Percentiles rank a stretch among this genome's conserved stretches.
Evolutionary conservation across 2,797 vertebrate genomes (phyloP).

Genomic region (Muscicapa comitata): DNA sequence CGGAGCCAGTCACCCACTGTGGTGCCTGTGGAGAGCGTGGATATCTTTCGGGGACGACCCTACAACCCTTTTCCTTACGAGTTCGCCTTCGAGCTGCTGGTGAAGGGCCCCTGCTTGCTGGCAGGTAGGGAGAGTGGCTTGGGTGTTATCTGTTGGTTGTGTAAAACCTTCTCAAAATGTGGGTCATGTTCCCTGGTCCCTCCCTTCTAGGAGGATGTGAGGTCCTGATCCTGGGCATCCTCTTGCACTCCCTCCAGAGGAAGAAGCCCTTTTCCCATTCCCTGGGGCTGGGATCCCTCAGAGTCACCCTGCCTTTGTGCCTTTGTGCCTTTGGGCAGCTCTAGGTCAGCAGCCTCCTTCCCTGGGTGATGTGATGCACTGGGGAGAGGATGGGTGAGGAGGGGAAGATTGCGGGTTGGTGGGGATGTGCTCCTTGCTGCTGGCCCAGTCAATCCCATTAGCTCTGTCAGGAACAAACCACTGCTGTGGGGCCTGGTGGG

Average conservation of each 20-base stretch:
- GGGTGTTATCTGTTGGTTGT: not conserved
- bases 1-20: not conserved
- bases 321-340: not conserved
- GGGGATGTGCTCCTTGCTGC: not conserved
- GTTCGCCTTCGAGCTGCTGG: conserved; percentile 92
- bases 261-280: not conserved
- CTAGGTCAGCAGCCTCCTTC: not conserved
- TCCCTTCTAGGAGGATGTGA: not conserved
- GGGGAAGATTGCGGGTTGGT: not conserved
- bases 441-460: not conserved
- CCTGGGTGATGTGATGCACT: not conserved
- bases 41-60: conserved; percentile 83
- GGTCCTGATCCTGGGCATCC: not conserved
- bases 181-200: not conserved
- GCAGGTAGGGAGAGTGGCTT: conserved; percentile 76
- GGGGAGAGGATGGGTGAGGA: not conserved
- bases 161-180: not conserved
- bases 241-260: not conserved
- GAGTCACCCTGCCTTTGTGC: not conserved
- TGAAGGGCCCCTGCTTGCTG: conserved; percentile 92
- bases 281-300: not conserved
- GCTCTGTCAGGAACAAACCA: not conserved
- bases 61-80: conserved; percentile 88
- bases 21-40: not conserved
- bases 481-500: fast-evolving